Base-by-base conservation (phyloP, 2,888 invertebrate genomes). In the Melanostoma scalare region DNA sequence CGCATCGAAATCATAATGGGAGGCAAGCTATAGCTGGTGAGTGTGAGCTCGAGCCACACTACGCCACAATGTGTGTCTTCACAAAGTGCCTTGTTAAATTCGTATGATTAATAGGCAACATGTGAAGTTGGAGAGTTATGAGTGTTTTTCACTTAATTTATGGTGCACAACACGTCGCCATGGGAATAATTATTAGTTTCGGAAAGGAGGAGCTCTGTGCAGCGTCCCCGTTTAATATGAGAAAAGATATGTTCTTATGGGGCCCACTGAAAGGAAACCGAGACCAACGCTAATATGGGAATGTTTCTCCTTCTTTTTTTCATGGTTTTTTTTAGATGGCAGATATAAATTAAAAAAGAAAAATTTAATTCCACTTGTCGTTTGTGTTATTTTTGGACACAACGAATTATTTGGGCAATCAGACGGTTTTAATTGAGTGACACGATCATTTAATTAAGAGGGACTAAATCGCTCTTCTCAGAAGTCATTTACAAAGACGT, bases 31-130 rank as follows among this genome's bases (percentile, higher is more conserved):
- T 63, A 9, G 50, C 65, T 58, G 48, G 53, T 73, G 60, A 78
- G 77, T 46, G 52, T 52, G 61, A 58, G 61, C 55, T 10, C 56
- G 35, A 44, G 44, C 56, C 67, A 46, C 36, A 35, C 38, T 58
- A 50, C 52, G 48, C 38, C 46, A 31, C 52, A 52, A 42, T 61
- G 75, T 56, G 58, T 50, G 33, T 72, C 55, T 56, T 52, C 78
- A 35, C 52, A 79, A 86, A 86, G 78, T 86, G 77, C 74, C 80
- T 85, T 86, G 74, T 84, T 84, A 78, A 79, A 65, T 79, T 84
- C 79, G 69, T 71, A 77, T 87, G 87, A 87, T 87, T 87, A 87
- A 87, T 87, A 86, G 87, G 85, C 85, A 87, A 87, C 86, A 86
- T 87, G 86, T 87, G 86, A 87, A 77, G 86, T 86, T 75, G 74